Percentiles rank a stretch among this genome's conserved stretches.
phyloP scores from a whole-genome alignment of 2,113 vertebrate genomes.

The Tiliqua scincoides region DNA sequence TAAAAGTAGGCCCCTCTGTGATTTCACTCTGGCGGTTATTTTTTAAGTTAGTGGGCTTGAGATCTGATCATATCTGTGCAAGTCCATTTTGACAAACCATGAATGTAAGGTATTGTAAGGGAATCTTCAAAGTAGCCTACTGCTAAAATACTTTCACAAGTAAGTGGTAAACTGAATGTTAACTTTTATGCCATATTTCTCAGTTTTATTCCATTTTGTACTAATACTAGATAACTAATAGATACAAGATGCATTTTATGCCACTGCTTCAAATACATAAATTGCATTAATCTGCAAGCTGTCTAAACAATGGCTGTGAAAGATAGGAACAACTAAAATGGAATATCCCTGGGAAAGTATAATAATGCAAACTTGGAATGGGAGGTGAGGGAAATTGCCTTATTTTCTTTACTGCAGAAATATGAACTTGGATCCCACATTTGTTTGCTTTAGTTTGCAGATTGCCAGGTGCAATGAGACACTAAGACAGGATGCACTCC shows the following conservation, averaged over 20 bases:
- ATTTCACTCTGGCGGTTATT: neutral
- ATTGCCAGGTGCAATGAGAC: slow-evolving; percentile 77
- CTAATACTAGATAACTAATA: slow-evolving; percentile 39
- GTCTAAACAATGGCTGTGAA: slow-evolving; percentile 85
- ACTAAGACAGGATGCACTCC: slow-evolving; percentile 60
- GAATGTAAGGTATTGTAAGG: neutral
- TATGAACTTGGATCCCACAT: slow-evolving; percentile 80
- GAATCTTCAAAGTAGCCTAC: neutral
- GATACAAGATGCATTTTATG: slow-evolving; percentile 64
- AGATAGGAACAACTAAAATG: slow-evolving; percentile 80
- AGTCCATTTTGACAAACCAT: neutral
- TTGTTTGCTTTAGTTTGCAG: slow-evolving; percentile 81
- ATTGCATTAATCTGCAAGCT: slow-evolving; percentile 84
- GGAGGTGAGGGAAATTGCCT: slow-evolving; percentile 74
- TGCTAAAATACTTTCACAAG: neutral
- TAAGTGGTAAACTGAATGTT: neutral
- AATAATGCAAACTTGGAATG: slow-evolving; percentile 78
- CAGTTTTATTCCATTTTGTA: slow-evolving; percentile 4
- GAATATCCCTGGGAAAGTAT: slow-evolving; percentile 87
- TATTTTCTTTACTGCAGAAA: slow-evolving; percentile 84
- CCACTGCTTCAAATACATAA: slow-evolving; percentile 71
- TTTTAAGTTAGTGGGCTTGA: neutral
- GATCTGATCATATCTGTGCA: neutral
- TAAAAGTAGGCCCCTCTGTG: neutral
- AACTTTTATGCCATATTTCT: neutral